Evolutionary conservation across 2,888 invertebrate genomes (phyloP).

Genomic region (Coelogynopora nodosa): DNA sequence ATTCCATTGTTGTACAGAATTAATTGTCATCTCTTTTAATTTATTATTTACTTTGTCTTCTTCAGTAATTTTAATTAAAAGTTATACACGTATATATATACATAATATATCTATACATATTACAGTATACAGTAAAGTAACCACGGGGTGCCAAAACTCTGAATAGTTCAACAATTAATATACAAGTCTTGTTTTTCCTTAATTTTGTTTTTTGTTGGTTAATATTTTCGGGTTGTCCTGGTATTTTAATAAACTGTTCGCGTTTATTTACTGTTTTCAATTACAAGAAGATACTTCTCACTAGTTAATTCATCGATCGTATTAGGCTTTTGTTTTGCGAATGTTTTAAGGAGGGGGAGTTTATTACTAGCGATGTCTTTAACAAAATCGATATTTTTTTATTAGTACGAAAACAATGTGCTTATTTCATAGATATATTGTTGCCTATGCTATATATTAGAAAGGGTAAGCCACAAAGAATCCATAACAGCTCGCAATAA

Average conservation of each 20-base stretch:
- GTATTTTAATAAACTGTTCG: not conserved
- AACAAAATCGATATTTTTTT: too few relatives aligned
- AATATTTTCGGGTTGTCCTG: not conserved
- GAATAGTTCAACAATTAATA: slow-evolving; percentile 27
- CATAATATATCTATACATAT: not conserved
- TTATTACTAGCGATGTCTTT: too few relatives aligned
- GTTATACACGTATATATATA: not conserved
- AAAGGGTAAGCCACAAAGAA: too few relatives aligned
- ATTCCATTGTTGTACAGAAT: not conserved
- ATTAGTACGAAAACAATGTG: too few relatives aligned
- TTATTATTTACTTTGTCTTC: not conserved
- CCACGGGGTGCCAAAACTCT: slow-evolving; percentile 24
- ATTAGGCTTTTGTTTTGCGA: too few relatives aligned
- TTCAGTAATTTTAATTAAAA: slow-evolving; percentile 13
- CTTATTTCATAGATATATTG: too few relatives aligned
- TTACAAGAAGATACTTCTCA: too few relatives aligned
- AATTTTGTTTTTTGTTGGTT: not conserved
- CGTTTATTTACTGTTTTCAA: not conserved
- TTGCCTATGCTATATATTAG: too few relatives aligned
- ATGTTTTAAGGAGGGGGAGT: too few relatives aligned
- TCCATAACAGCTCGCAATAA: too few relatives aligned
- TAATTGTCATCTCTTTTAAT: not conserved
- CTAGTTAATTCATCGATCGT: too few relatives aligned
- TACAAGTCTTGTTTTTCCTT: slow-evolving; percentile 1
- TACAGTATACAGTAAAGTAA: not conserved